Evolutionary conservation across 2,797 vertebrate genomes (phyloP).

Genomic region (Phataginus tricuspis): DNA sequence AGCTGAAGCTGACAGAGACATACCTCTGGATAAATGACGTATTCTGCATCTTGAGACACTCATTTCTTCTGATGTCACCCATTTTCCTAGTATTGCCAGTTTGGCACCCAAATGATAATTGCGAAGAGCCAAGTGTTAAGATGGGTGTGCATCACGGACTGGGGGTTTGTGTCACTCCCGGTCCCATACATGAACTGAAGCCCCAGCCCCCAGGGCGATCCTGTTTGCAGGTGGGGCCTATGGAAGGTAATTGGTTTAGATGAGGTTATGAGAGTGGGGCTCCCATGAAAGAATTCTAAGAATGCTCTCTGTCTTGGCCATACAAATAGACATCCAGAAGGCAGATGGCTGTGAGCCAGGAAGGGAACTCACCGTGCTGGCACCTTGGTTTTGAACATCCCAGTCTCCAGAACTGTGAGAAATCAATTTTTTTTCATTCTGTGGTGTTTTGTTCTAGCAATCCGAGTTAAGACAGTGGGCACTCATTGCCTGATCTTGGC

Average conservation of each 20-base stretch:
- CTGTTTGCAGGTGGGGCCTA: not conserved
- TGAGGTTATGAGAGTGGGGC: not conserved
- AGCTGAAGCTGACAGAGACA: not conserved
- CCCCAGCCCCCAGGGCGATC: not conserved
- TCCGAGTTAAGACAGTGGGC: not conserved
- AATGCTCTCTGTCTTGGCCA: not conserved
- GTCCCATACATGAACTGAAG: not conserved
- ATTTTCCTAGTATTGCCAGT: not conserved
- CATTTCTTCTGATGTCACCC: not conserved
- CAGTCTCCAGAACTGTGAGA: not conserved
- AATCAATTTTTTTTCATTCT: not conserved
- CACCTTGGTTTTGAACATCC: not conserved
- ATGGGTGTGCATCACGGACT: not conserved
- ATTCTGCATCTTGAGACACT: not conserved
- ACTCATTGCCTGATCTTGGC: not conserved
- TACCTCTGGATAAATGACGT: not conserved
- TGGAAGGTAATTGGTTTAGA: not conserved
- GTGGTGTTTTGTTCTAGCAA: not conserved
- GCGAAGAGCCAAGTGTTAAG: not conserved
- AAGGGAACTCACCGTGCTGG: not conserved
- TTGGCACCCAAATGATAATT: not conserved
- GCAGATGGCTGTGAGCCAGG: not conserved
- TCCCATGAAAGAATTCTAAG: not conserved
- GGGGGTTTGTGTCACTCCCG: not conserved
- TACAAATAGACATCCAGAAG: not conserved